Base-by-base conservation (phyloP, 2,113 vertebrate genomes). In the Petrocephalus microphthalmus region DNA sequence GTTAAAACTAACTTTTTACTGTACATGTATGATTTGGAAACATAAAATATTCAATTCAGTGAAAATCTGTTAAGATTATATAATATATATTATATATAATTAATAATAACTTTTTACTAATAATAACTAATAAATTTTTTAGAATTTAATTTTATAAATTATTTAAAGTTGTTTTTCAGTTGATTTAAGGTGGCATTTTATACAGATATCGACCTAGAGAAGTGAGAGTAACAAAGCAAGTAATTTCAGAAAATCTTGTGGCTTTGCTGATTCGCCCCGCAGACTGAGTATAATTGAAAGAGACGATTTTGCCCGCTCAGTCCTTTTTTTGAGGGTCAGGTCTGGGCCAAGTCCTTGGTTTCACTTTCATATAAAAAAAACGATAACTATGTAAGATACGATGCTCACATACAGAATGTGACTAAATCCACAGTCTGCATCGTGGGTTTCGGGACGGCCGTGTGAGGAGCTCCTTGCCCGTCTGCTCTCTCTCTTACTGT, bases 261-360 rank as follows among this genome's bases (percentile, higher is more conserved):
- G 89, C 83, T 86, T n/a, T 89, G 81, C 87, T 84, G 87, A 74
- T 81, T 67, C 29, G 56, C 51, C 42, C 51, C 54, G 86, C 64
- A 42, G 82, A 60, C 89, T 88, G 89, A 90, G 90, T 89, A 86
- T 89, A 90, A 90, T 87, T 49, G 84, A 89, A 91, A 90, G 90
- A 88, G 89, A 90, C 90, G 20, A 53, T 87, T 87, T 67, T 51
- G 49, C 67, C 57, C 90, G 88, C 90, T 81, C 87, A 92, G 89
- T 93, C 91, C 87, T 86, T 91, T 92, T 67, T 90, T 64, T 88
- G 53, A 51, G 57, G 82, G 25, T 47, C 52, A 71, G 87, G 22
- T 42, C 54, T 74, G 25, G 42, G 19, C 84, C 51, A 88, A 88
- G 29, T 51, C 51, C 54, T 45, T n/a, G 64, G 37, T 37, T 45